Base-by-base conservation (phyloP, 1,140 invertebrate species). In the Meloidogyne exigua region DNA sequence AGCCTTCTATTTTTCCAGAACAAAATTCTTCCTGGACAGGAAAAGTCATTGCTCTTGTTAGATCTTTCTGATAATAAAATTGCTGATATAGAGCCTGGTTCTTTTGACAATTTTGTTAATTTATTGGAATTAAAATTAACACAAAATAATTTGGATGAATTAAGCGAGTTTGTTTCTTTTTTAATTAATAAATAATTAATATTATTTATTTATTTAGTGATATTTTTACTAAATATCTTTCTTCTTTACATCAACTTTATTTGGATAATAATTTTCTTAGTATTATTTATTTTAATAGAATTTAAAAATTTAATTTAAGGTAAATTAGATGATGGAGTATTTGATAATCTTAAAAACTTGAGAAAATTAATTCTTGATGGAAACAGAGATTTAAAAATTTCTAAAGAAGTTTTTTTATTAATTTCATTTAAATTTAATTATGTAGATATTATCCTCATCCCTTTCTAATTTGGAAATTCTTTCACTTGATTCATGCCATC, bases 101-200 rank as follows among this genome's bases (percentile, higher is more conserved):
- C 66, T 63, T 73, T 76, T 44, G 69, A 76, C 15, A 32, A 49
- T 65, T 76, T 76, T 49, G n/a, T 39, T 39, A 76, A 71, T 57
- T 39, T 76, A 67, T 57, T 71, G n/a, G 68, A 71, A n/a, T 32
- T 76, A 49, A 76, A 69, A 65, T 57, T 76, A 39, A 76, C 75
- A 10, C 44, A 76, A 21, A 76, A 76, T 66, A 49, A 71, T 18
- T 42, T 76, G 13, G 57, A 68, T 25, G 68, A 76, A 42, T 26
- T 76, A n/a, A 76, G 69, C 75, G 62, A 26, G 75, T 76, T 28
- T 12, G 68, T 49, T 23, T 28, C 11, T 66, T 26, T 26, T 13
- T 70, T 42, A 70, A 70, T 39, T 42, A 9, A 9, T 9, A 70
- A 70, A 69, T 15, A 21, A n/a, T 25, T 23, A 69, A 18, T 76